These are phyloP conservation scores for Diadema setosum DNA, from an alignment of 35 echinoderm and acorn worm species.

Conservation along the genomic window DNA sequence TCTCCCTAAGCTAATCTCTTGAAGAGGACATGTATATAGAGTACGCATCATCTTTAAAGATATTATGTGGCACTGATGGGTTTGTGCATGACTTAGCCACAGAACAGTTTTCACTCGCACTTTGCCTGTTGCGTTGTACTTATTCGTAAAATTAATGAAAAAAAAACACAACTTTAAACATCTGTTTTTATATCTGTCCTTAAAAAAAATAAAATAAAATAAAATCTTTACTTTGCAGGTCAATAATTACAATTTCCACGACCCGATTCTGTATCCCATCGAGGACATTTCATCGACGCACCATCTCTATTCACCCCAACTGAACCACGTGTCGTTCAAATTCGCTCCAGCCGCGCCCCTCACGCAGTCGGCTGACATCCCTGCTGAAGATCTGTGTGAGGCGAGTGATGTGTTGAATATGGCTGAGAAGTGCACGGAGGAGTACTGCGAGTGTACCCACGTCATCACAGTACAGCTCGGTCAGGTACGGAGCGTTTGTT, in stretches of 20 bases:
- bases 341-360: constrained; percentile 37
- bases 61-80: no score
- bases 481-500: no score
- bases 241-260: constrained; percentile 81
- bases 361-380: constrained; percentile 42
- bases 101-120: no score
- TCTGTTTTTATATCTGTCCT: no score
- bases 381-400: constrained; percentile 11
- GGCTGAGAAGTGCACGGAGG: background rate
- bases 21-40: no score
- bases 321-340: constrained; percentile 68
- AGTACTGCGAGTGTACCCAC: constrained; percentile 32
- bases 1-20: no score
- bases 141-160: no score
- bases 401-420: background rate
- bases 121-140: no score
- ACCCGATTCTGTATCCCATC: constrained; percentile 72
- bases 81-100: no score
- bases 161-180: no score
- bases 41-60: no score
- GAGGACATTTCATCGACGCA: constrained; percentile 33
- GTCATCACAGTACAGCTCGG: constrained; percentile 39
- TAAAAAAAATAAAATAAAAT: no score
- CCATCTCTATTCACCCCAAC: constrained; percentile 85
- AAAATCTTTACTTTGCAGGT: constrained; percentile 17